Conservation (phyloP, 2,113 vertebrate species). For the Pterophyllum scalare region DNA sequence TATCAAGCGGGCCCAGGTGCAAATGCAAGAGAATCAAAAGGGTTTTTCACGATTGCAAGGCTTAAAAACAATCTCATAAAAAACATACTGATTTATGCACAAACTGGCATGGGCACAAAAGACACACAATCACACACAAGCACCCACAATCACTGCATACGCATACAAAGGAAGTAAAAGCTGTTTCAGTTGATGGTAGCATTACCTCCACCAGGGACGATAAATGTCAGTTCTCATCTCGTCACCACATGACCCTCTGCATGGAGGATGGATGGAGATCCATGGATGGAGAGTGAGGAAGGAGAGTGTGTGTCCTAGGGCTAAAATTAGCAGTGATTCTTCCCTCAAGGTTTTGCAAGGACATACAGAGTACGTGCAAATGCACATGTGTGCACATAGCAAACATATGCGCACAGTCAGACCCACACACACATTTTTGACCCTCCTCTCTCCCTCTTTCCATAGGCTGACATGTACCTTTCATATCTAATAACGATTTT, state of each 20-base stretch:
- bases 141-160: not conserved
- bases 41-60: constrained; percentile 16
- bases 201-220: constrained; percentile 71
- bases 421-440: not conserved
- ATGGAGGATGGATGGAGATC: constrained; percentile 68
- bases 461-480: constrained; percentile 24
- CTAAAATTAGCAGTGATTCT: constrained; percentile 79
- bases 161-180: constrained; percentile 47
- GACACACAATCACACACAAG: not conserved
- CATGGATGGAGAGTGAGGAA: constrained; percentile 50
- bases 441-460: not conserved
- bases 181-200: constrained; percentile 57
- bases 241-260: constrained; percentile 69
- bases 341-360: constrained; percentile 72
- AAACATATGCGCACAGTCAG: constrained; percentile 14
- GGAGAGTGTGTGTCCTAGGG: constrained; percentile 63
- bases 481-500: constrained; percentile 22
- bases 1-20: constrained; percentile 30
- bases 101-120: not conserved
- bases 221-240: constrained; percentile 75
- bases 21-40: constrained; percentile 24
- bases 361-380: constrained; percentile 50
- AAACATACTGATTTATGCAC: constrained; percentile 8
- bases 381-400: constrained; percentile 34
- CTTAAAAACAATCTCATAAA: constrained; percentile 39